Base-by-base conservation (phyloP, 2,888 invertebrate genomes). In the Marasmarcha lunaedactyla region DNA sequence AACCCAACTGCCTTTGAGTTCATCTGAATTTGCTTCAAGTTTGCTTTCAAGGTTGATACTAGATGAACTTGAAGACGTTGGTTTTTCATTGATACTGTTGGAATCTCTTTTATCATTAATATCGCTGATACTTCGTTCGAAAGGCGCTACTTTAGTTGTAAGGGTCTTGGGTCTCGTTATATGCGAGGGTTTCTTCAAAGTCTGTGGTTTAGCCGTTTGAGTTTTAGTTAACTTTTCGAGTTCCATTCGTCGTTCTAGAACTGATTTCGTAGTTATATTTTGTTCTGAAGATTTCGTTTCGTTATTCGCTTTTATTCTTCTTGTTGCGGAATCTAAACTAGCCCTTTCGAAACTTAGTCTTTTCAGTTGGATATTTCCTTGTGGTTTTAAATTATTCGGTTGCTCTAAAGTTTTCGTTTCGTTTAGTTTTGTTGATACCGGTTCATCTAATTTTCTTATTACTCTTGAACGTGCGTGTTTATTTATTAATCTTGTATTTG, bases 1-100 rank as follows among this genome's bases (percentile, higher is more conserved):
- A 0, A 91, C 91, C 91, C 91, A 91, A 52, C 84, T 84, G 20
- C 88, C 88, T 70, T 86, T 86, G 2, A 71, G 60, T 42, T 78
- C 77, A 36, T 66, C 57, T 38, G 46, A 46, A 15, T 53, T 54
- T 33, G 43, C 14, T 49, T 14, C 39, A 39, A 37, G 14, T 2
- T 53, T 46, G 15, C 39, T 59, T 46, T 50, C 48, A 44, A 62
- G 66, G 44, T 48, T 54, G 46, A 50, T 48, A 57, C 51, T 59
- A 51, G 20, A 20, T 20, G 7, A 5, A 7, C 44, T 62, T 54
- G 53, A 62, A 37, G 51, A 60, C 37, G 62, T 57, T 9, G 50
- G 49, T 49, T 39, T 54, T 9, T 63, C 60, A 25, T 50, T 43
- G 43, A 56, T 57, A 41, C 46, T 40, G 41, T 49, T 46, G 41